These are phyloP conservation scores for Epicampocera succincta DNA, from an alignment of 2,888 invertebrate genomes.

Conservation along the genomic window DNA sequence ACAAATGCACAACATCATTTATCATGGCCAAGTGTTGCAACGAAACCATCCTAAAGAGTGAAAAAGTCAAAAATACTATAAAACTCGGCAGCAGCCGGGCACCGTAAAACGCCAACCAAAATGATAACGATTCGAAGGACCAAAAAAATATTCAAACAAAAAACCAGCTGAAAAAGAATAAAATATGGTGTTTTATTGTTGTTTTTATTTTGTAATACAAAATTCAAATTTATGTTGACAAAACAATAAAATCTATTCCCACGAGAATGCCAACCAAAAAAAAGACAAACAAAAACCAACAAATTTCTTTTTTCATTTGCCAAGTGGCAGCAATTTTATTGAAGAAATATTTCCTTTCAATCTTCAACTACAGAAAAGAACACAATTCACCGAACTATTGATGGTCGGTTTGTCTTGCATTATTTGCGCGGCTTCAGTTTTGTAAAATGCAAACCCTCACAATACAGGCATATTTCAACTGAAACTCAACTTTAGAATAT, in stretches of 20 bases:
- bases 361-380: neutral
- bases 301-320: neutral
- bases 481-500: neutral
- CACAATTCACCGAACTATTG: conserved; percentile 3
- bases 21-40: conserved; percentile 51
- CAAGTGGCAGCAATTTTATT: neutral
- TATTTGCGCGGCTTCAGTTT: neutral
- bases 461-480: neutral
- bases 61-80: conserved; percentile 43
- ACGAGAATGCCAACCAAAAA: conserved; percentile 36
- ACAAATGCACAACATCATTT: conserved; percentile 45
- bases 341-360: conserved; percentile 28
- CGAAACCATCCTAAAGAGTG: neutral
- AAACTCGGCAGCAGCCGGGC: conserved; percentile 23
- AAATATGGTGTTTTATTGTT: conserved; percentile 3
- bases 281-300: neutral
- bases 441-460: neutral
- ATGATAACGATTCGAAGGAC: conserved; percentile 41
- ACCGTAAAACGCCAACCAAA: conserved; percentile 4
- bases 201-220: conserved; percentile 21
- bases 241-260: conserved; percentile 68
- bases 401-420: conserved; percentile 1
- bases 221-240: conserved; percentile 69
- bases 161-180: neutral
- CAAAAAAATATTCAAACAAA: too few species aligned